Percentiles rank a stretch among this genome's conserved stretches.
Evolutionary conservation across 2,797 vertebrate species (phyloP).

Genomic region (Neosilurus mollespiculum): DNA sequence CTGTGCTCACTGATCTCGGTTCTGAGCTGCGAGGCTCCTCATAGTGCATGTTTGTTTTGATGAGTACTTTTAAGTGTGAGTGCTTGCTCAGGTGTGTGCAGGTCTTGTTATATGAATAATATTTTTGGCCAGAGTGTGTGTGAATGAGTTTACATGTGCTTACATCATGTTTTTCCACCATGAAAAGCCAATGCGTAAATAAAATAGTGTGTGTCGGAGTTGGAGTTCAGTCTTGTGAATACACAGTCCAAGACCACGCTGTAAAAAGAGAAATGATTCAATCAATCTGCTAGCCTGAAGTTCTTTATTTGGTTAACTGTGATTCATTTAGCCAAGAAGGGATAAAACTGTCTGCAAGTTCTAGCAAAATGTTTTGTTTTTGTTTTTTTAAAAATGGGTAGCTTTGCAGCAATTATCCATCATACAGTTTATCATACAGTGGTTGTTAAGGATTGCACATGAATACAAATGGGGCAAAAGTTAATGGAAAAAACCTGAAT

Average conservation of each 20-base stretch:
- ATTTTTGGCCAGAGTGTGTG: slow-evolving; percentile 14
- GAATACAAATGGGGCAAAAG: background rate
- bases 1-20: slow-evolving; percentile 26
- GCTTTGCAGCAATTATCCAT: background rate
- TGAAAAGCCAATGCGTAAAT: slow-evolving; percentile 14
- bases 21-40: slow-evolving; percentile 70
- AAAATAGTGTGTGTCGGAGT: slow-evolving; percentile 18
- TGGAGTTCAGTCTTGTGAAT: background rate
- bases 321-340: background rate
- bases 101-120: slow-evolving; percentile 40
- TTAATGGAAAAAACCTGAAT: background rate
- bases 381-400: background rate
- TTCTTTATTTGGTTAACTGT: background rate
- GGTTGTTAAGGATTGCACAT: background rate
- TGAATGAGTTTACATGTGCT: slow-evolving; percentile 33
- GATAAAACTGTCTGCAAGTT: background rate
- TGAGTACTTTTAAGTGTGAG: slow-evolving; percentile 50
- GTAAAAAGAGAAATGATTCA: background rate
- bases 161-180: slow-evolving; percentile 38
- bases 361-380: background rate
- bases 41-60: slow-evolving; percentile 69
- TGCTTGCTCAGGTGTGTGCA: slow-evolving; percentile 43
- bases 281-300: background rate
- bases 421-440: background rate
- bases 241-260: background rate